These are phyloP conservation scores for Pseudoatta argentina DNA, from an alignment of 1,140 invertebrate species.

Conservation along the genomic window DNA sequence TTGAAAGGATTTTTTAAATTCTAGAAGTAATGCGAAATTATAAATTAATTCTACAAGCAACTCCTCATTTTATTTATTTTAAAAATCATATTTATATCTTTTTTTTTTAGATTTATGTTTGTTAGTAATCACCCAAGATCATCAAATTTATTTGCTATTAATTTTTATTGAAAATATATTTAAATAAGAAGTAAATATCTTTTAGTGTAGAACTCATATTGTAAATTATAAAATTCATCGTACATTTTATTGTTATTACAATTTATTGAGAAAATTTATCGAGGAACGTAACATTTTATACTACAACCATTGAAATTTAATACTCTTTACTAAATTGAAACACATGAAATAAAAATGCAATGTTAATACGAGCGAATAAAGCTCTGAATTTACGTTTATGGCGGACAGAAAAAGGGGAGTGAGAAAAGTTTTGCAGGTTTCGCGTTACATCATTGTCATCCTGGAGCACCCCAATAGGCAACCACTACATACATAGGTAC, in stretches of 20 bases:
- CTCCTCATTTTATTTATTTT: neutral
- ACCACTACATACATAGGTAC: slow-evolving; percentile 67
- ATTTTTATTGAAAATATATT: neutral
- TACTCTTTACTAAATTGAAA: slow-evolving; percentile 13
- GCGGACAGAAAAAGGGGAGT: slow-evolving; percentile 27
- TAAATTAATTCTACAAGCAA: neutral
- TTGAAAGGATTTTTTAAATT: neutral
- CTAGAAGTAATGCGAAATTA: neutral
- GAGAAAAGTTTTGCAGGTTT: slow-evolving; percentile 76
- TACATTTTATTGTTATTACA: neutral
- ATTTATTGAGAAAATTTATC: neutral
- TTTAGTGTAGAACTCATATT: neutral
- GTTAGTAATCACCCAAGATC: neutral
- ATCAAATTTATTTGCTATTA: neutral
- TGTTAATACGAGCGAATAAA: slow-evolving; percentile 46
- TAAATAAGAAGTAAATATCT: neutral
- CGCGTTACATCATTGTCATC: slow-evolving; percentile 80
- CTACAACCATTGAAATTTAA: slow-evolving; percentile 5
- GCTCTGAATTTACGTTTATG: slow-evolving; percentile 27
- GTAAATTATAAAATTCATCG: neutral
- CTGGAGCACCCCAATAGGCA: slow-evolving; percentile 75
- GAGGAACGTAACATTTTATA: slow-evolving; percentile 22
- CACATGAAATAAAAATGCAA: slow-evolving; percentile 35
- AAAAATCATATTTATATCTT: neutral
- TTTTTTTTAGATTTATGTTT: neutral